Base-by-base conservation (phyloP, 2,888 invertebrate genomes). In the Cryptus viduatorius region DNA sequence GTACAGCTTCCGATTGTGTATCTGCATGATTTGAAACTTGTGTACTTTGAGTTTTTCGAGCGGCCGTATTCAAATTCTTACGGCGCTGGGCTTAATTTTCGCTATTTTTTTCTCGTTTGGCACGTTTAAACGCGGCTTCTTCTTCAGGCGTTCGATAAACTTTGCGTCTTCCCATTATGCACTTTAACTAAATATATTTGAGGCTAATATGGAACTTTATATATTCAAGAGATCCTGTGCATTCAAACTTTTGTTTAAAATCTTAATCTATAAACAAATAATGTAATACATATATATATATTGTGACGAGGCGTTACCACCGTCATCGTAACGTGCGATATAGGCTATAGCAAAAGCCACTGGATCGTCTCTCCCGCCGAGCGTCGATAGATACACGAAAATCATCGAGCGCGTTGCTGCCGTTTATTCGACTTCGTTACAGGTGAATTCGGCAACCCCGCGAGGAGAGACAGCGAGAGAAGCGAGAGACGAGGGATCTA, bases 61-160 rank as follows among this genome's bases (percentile, higher is more conserved):
- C 12, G 8, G 10, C 19, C 7, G 19, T 29, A 10, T 19, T 56
- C 19, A 56, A 56, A 19, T 24, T 56, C 19, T 56, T 72, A 29
- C 73, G 56, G 16, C 56, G 56, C 12, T 42, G 37, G 46, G 67
- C 37, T 16, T 65, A 72, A 48, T 48, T 53, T 79, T 78, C 67
- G 65, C 71, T 65, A 44, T 78, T 71, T 78, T 19, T 69, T 44
- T 78, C 78, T n/a, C 72, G 78, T 29, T 46, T 59, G n/a, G 61
- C 56, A 69, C 78, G 71, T 64, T 82, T 48, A 53, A 65, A 67
- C 65, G 72, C 67, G 7, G 24, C 50, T 72, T 82, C 82, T 71
- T 82, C 78, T 65, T 78, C 78, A 0, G 67, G 48, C n/a, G 82
- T 78, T 7, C 82, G 78, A 79, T 48, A 37, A 10, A 68, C 37